phyloP scores from a whole-genome alignment of 2,888 invertebrate species.

The Aelia acuminata region DNA sequence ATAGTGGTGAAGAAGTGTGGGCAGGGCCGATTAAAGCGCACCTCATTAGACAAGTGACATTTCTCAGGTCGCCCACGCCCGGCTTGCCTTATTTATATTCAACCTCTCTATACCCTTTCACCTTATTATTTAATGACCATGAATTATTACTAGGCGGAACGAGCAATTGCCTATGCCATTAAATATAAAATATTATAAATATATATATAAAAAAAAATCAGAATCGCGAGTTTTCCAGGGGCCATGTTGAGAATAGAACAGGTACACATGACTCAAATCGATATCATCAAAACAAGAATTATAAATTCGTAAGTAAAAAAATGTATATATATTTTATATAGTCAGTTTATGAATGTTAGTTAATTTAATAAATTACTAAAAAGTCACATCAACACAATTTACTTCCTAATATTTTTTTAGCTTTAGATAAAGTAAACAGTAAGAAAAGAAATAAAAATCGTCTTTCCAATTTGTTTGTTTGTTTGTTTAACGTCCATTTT shows the following conservation, averaged over 20 bases:
- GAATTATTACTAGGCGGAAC: constrained; percentile 51
- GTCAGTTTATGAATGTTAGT: too few species aligned
- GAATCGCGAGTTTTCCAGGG: not conserved
- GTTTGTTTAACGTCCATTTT: too few species aligned
- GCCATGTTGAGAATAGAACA: not conserved
- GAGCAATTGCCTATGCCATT: constrained; percentile 1
- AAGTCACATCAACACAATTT: too few species aligned
- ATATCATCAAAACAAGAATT: too few species aligned
- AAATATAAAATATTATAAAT: constrained; percentile 44
- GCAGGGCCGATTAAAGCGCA: constrained; percentile 52
- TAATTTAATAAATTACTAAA: too few species aligned
- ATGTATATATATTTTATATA: too few species aligned
- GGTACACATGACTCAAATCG: not conserved
- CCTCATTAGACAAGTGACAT: constrained; percentile 57
- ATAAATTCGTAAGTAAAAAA: too few species aligned
- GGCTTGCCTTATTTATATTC: constrained; percentile 53
- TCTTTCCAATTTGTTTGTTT: too few species aligned
- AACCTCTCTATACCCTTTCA: constrained; percentile 58
- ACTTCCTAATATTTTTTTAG: too few species aligned
- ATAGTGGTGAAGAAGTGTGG: constrained; percentile 3
- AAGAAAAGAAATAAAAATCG: too few species aligned
- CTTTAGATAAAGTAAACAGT: too few species aligned
- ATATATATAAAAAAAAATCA: not conserved
- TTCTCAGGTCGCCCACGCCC: constrained; percentile 55
- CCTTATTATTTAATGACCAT: constrained; percentile 58